Conservation (phyloP, 2,797 vertebrate genomes). For the Odontamblyopus rebecca region DNA sequence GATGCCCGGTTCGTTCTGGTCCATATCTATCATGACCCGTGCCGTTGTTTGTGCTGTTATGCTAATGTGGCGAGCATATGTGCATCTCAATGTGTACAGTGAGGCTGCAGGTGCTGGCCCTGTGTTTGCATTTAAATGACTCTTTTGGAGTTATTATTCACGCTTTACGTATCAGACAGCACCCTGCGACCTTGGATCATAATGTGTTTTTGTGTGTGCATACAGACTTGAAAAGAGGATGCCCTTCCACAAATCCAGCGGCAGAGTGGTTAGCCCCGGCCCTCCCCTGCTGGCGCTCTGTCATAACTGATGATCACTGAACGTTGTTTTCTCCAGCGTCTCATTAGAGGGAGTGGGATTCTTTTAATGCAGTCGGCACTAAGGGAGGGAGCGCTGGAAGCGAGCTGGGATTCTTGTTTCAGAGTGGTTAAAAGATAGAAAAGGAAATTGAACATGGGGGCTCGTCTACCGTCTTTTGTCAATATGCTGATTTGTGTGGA, state of each 20-base stretch:
- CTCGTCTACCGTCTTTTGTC: not conserved
- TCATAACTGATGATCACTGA: slow-evolving; percentile 2
- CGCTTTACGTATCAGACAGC: not conserved
- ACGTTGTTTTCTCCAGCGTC: slow-evolving; percentile 30
- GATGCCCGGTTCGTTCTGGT: not conserved
- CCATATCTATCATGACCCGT: not conserved
- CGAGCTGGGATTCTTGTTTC: not conserved
- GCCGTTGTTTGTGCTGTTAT: slow-evolving; percentile 1
- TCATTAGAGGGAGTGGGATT: slow-evolving; percentile 42
- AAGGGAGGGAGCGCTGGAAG: not conserved
- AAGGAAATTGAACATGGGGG: not conserved
- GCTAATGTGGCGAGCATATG: not conserved
- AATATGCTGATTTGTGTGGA: not conserved
- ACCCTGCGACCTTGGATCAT: not conserved
- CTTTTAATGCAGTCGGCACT: slow-evolving; percentile 32
- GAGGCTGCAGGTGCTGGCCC: slow-evolving; percentile 1
- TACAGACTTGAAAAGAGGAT: not conserved
- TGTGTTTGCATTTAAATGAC: slow-evolving; percentile 1
- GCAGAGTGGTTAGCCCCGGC: not conserved
- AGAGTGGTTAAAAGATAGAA: slow-evolving; percentile 14
- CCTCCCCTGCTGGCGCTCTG: not conserved
- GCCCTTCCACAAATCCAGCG: not conserved
- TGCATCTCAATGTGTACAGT: not conserved
- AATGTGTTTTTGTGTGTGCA: not conserved
- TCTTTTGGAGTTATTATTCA: not conserved